phyloP scores from a whole-genome alignment of 2,888 invertebrate genomes.

The Mimachlamys varia region DNA sequence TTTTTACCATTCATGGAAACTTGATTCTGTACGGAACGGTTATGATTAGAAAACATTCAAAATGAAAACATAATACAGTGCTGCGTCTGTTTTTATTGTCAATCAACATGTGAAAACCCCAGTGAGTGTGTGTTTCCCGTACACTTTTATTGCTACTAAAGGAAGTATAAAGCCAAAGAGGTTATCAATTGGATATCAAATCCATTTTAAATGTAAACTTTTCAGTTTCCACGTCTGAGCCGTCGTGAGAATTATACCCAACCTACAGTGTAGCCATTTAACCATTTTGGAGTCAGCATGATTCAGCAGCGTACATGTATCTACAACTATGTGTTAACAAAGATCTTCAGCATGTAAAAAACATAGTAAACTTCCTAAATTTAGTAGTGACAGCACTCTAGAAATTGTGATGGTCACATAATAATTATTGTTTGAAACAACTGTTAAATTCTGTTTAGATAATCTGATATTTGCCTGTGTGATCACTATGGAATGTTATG shows the following conservation, averaged over 20 bases:
- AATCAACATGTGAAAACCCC: background rate
- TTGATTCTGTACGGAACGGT: background rate
- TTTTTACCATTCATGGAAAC: background rate
- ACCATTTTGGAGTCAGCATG: background rate
- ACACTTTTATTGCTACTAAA: background rate
- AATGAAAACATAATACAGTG: background rate
- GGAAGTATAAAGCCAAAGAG: background rate
- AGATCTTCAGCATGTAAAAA: too few species aligned
- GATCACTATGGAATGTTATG: too few species aligned
- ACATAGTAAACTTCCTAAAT: too few species aligned
- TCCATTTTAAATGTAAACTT: background rate
- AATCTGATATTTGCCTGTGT: too few species aligned
- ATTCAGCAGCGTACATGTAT: background rate
- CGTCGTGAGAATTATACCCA: background rate
- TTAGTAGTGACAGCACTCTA: background rate
- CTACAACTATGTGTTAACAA: background rate
- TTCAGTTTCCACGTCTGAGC: background rate
- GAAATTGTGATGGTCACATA: too few species aligned
- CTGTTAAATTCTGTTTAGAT: too few species aligned
- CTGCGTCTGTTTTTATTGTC: background rate
- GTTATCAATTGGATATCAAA: background rate
- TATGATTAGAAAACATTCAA: background rate
- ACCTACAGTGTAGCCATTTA: background rate
- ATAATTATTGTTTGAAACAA: too few species aligned
- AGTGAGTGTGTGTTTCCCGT: background rate